Percentiles rank a stretch among this genome's conserved stretches.
These are phyloP conservation scores for Scomberomorus guttatus DNA, from an alignment of 2,797 vertebrate genomes.

Conservation along the genomic window DNA sequence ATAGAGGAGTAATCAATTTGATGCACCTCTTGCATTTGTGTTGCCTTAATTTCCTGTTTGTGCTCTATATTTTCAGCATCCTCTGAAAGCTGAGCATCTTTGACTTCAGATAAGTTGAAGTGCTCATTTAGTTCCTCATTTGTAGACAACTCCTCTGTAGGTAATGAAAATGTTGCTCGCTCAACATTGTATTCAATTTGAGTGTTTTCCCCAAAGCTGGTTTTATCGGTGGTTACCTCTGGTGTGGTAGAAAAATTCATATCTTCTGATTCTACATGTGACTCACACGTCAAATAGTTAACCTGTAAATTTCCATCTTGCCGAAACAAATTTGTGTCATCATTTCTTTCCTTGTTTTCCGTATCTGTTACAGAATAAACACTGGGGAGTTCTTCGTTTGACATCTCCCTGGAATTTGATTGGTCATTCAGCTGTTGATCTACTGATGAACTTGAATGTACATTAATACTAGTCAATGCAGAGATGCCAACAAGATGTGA, in stretches of 20 bases:
- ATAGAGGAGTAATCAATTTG: not conserved
- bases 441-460: not conserved
- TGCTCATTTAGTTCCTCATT: slow-evolving; percentile 34
- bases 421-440: not conserved
- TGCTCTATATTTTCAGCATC: slow-evolving; percentile 4
- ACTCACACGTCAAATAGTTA: slow-evolving; percentile 15
- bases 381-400: not conserved
- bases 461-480: not conserved
- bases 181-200: slow-evolving; percentile 6
- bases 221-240: slow-evolving; percentile 33
- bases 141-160: slow-evolving; percentile 23
- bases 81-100: not conserved
- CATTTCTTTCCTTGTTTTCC: slow-evolving; percentile 4
- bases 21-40: slow-evolving; percentile 14
- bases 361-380: not conserved
- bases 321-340: slow-evolving; percentile 4
- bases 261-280: slow-evolving; percentile 17
- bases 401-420: not conserved
- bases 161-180: slow-evolving; percentile 14
- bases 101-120: not conserved
- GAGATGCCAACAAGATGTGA: not conserved
- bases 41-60: not conserved
- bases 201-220: not conserved
- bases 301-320: slow-evolving; percentile 18
- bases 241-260: not conserved